A percentile compares a stretch with the other conserved stretches of the same genome.
Conservation (phyloP, 2,797 vertebrate species). For the Molossus alvarezi region DNA sequence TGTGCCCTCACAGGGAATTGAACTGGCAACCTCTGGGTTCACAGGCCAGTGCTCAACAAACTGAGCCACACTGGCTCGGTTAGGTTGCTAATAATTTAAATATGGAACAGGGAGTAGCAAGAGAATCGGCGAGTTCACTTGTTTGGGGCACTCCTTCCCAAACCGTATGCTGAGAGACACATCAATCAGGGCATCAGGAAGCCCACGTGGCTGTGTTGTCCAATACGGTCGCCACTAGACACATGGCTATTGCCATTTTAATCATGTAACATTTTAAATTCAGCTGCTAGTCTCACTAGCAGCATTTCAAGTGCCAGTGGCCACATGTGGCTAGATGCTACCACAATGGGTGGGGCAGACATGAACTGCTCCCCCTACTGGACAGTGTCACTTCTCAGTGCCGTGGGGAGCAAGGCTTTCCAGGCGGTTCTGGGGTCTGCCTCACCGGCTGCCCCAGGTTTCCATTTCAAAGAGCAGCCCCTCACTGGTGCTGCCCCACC, state of each 20-base stretch:
- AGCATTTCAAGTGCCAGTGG: neutral
- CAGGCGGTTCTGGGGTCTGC: neutral
- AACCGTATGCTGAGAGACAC: neutral
- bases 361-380: fast-evolving
- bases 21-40: too few species aligned
- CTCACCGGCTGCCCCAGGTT: neutral
- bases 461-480: neutral
- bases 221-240: neutral
- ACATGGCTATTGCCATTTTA: neutral
- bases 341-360: fast-evolving
- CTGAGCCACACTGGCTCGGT: too few species aligned
- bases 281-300: neutral
- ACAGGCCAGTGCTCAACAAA: too few species aligned
- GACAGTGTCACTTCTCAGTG: neutral
- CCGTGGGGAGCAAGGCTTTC: neutral
- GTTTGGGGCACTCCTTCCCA: too few species aligned
- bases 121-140: neutral
- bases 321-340: too few species aligned
- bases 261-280: neutral
- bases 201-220: neutral
- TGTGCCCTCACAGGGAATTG: too few species aligned
- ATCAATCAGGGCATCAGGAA: neutral
- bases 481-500: neutral
- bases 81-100: neutral
- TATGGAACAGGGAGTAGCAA: neutral